Percentiles rank a stretch among this genome's conserved stretches.
phyloP scores from a whole-genome alignment of 2,113 vertebrate species.

The Pseudonaja textilis region DNA sequence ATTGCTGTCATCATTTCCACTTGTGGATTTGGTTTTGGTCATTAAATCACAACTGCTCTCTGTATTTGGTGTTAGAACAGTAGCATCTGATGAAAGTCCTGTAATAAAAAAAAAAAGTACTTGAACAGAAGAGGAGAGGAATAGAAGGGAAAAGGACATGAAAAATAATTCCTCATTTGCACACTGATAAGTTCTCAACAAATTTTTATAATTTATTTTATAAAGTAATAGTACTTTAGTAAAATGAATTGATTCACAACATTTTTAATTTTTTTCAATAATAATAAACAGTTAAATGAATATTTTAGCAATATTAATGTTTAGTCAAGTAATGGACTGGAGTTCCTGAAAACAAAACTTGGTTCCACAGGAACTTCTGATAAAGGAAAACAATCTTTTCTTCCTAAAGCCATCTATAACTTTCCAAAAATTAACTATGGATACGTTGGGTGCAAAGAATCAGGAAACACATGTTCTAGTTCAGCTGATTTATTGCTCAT shows the following conservation, averaged over 20 bases:
- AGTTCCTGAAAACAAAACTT: background rate
- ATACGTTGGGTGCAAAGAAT: background rate
- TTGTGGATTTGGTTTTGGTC: conserved; percentile 91
- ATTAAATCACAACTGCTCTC: conserved; percentile 95
- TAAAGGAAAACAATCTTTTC: background rate
- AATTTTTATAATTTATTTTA: background rate
- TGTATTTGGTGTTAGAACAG: conserved; percentile 88
- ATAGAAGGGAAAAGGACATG: background rate
- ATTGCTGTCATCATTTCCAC: conserved; percentile 88
- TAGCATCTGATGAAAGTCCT: conserved; percentile 91
- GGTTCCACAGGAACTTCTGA: too few relatives aligned
- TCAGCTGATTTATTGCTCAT: background rate
- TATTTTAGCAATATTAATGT: background rate
- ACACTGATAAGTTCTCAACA: background rate
- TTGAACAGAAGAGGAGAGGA: background rate
- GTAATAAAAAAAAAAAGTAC: background rate
- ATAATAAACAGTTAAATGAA: background rate
- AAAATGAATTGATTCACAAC: background rate
- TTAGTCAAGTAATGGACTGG: background rate
- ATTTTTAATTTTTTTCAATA: background rate
- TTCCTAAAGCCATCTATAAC: background rate
- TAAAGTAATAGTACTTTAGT: background rate
- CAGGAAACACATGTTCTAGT: background rate
- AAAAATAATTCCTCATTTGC: background rate
- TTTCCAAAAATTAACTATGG: background rate